A percentile compares a stretch with the other conserved stretches of the same genome.
Evolutionary conservation across 1,140 invertebrate species (phyloP).

Genomic region (Nixonia krombeini): DNA sequence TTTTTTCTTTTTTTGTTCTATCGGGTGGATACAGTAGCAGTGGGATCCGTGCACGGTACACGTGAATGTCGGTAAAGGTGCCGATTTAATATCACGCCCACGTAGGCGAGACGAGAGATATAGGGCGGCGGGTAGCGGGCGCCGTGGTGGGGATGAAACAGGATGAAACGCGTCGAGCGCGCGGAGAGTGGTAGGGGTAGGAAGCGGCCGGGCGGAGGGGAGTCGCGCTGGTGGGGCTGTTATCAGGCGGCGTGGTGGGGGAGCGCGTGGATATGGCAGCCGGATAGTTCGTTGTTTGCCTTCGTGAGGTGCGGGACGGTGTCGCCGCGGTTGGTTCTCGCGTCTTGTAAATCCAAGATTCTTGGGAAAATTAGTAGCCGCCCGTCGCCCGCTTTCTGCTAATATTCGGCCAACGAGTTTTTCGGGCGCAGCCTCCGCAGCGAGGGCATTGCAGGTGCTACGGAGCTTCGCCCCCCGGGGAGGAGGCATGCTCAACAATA

Average conservation of each 20-base stretch:
- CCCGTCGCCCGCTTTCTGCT: conserved; percentile 11
- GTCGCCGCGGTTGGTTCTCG: conserved; percentile 30
- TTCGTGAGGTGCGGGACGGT: conserved; percentile 65
- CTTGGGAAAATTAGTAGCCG: not conserved
- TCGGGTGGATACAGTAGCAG: too few species aligned
- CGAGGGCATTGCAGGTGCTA: conserved; percentile 44
- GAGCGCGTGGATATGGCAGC: conserved; percentile 65
- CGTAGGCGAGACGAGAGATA: conserved; percentile 38
- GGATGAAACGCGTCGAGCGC: conserved; percentile 25
- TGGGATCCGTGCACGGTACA: conserved; percentile 31
- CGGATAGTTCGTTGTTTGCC: conserved; percentile 69
- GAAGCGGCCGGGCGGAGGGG: conserved; percentile 6
- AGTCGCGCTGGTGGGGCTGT: conserved; percentile 27
- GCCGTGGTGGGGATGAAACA: conserved; percentile 13
- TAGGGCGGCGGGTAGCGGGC: conserved; percentile 25
- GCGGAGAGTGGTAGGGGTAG: conserved; percentile 17
- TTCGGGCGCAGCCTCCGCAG: conserved; percentile 23
- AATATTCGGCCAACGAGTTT: conserved; percentile 24
- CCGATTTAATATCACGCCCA: conserved; percentile 71
- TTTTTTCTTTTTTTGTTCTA: too few species aligned
- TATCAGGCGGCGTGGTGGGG: conserved; percentile 50
- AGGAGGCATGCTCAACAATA: conserved; percentile 72
- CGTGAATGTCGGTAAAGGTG: conserved; percentile 46
- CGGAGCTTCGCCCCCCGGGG: conserved; percentile 64
- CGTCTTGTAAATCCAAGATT: not conserved